A percentile compares a stretch with the other conserved stretches of the same genome.
Conservation (phyloP, 2,888 invertebrate genomes). For the Scaptodrosophila latifasciaeformis region DNA sequence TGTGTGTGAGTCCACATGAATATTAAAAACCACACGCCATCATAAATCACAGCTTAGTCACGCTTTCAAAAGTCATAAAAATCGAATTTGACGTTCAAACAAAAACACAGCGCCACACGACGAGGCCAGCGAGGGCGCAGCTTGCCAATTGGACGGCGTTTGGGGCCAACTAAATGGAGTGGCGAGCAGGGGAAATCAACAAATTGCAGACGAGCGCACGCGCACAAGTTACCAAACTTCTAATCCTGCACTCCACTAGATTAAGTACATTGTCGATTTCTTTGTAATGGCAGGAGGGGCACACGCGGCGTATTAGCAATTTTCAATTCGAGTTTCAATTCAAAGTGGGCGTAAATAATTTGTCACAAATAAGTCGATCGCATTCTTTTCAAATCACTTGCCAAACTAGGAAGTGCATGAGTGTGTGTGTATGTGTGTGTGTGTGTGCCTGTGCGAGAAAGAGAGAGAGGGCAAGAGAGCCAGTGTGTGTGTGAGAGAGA, state of each 20-base stretch:
- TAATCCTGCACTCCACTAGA: neutral
- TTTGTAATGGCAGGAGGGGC: conserved; percentile 32
- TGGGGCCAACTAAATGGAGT: neutral
- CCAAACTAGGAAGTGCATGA: neutral
- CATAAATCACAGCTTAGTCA: conserved; percentile 75
- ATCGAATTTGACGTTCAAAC: conserved; percentile 71
- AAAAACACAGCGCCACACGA: conserved; percentile 37
- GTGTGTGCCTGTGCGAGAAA: no score
- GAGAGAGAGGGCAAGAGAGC: no score
- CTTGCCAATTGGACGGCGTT: no score
- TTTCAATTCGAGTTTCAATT: neutral
- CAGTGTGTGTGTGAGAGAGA: no score
- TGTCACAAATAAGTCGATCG: neutral
- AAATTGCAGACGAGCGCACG: conserved; percentile 22
- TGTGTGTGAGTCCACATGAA: conserved; percentile 65
- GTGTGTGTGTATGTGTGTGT: no score
- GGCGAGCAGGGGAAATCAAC: conserved; percentile 6
- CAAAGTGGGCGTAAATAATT: neutral
- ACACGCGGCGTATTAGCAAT: conserved; percentile 6
- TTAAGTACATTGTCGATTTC: neutral
- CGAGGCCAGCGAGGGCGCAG: no score
- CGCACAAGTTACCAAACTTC: conserved; percentile 12
- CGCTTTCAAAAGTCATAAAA: conserved; percentile 75
- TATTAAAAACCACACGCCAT: conserved; percentile 75
- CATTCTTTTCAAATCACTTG: neutral